Base-by-base conservation (phyloP, 2,888 invertebrate species). In the Tenthredo scrophulariae region DNA sequence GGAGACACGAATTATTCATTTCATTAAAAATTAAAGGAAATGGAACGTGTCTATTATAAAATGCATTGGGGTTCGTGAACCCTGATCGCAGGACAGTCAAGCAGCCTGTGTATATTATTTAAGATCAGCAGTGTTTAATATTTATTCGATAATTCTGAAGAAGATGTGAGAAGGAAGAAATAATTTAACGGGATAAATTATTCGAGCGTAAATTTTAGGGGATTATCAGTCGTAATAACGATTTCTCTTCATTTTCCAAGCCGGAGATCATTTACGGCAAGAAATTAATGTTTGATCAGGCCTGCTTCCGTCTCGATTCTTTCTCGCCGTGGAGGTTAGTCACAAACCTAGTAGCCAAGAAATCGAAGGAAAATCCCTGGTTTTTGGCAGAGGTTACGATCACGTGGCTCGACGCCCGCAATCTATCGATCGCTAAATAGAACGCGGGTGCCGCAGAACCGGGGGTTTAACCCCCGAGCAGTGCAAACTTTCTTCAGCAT, bases 321-420 rank as follows among this genome's bases (percentile, higher is more conserved):
- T 72, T n/a, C 13, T n/a, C 70, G 22, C 0, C 33, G 40, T 18
- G 37, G n/a, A 70, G 9, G 70, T 37, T 33, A n/a, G 33, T 40
- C 7, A 18, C 37, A 2, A 70, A 70, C 4, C 43, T 43, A 74
- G 22, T 43, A 62, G 58, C 37, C 22, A 33, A 62, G 83, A 70
- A 10, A 83, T 15, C 29, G 22, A 29, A 67, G 18, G 15, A 46
- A 43, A 43, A 70, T 65, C 62, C 83, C 83, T 70, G n/a, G 70
- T 83, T 67, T 80, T 83, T 83, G 83, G 83, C 67, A 67, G 65
- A 67, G 46, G 46, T 83, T 83, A 43, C 67, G 67, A 83, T 83
- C 67, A 83, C 83, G 83, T 83, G 83, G 83, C 67, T 43, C 83
- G 15, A 83, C 43, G 67, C 83, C 83, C 67, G 83, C 83, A 83